Conservation (phyloP, 1,140 invertebrate genomes). For the Oncopodura yosiiana region DNA sequence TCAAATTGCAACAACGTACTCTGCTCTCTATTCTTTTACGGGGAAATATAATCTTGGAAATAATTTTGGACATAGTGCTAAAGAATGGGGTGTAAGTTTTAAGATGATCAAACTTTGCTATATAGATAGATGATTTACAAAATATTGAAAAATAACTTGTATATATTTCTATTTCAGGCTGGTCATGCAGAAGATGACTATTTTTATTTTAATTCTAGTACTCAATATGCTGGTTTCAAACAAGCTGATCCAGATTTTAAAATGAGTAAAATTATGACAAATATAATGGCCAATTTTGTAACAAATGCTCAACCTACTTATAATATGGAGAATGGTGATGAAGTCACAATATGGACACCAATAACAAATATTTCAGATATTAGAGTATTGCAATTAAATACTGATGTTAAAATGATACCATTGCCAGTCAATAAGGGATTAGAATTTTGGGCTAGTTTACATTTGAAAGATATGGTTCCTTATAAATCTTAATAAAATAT, state of each 20-base stretch:
- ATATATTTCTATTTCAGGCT: no score
- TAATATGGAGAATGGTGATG: background rate
- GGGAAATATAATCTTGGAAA: constrained; percentile 20
- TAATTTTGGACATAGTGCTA: background rate
- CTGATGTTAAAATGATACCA: constrained; percentile 27
- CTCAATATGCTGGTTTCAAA: background rate
- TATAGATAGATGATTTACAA: background rate
- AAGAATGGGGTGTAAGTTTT: background rate
- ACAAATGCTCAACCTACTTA: constrained; percentile 14
- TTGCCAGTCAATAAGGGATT: constrained; percentile 9
- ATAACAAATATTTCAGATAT: constrained; percentile 6
- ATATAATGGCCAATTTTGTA: constrained; percentile 19
- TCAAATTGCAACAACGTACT: constrained; percentile 16
- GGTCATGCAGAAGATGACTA: constrained; percentile 11
- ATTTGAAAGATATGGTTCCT: background rate
- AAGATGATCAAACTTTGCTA: background rate
- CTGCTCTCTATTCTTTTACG: constrained; percentile 12
- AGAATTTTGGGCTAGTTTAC: constrained; percentile 24
- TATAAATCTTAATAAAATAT: constrained; percentile 3
- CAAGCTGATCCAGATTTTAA: constrained; percentile 10
- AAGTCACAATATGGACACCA: constrained; percentile 16
- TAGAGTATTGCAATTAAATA: constrained; percentile 8
- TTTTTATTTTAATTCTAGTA: no score
- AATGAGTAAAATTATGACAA: constrained; percentile 13
- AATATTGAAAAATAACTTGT: no score